Percentiles rank a stretch among this genome's conserved stretches.
Conservation (phyloP, 2,888 invertebrate genomes). For the Drosophila cracens region DNA sequence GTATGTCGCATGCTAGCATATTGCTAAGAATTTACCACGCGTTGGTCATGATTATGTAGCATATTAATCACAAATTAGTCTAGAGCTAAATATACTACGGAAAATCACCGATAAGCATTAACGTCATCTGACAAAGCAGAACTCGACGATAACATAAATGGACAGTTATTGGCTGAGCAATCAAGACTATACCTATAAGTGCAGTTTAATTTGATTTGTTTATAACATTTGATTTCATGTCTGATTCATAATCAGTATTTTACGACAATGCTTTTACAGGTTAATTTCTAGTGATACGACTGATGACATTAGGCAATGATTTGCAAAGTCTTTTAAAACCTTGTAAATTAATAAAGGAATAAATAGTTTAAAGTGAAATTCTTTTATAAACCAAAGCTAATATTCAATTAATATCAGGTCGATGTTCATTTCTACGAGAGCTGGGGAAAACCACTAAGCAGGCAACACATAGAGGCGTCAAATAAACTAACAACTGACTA, state of each 20-base stretch:
- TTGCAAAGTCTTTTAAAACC: background rate
- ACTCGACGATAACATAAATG: conserved; percentile 42
- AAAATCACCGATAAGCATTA: conserved; percentile 60
- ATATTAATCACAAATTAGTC: conserved; percentile 24
- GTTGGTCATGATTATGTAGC: conserved; percentile 35
- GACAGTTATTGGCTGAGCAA: conserved; percentile 37
- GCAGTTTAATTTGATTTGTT: conserved; percentile 41
- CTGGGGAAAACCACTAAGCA: background rate
- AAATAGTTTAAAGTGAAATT: background rate
- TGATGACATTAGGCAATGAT: conserved; percentile 15
- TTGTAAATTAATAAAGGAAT: background rate
- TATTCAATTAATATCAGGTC: background rate
- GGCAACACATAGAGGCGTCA: background rate
- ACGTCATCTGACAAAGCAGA: conserved; percentile 56
- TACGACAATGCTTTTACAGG: conserved; percentile 4
- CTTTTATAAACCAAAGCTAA: background rate
- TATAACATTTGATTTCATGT: conserved; percentile 22
- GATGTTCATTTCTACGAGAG: background rate
- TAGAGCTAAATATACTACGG: conserved; percentile 49
- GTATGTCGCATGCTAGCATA: conserved; percentile 25
- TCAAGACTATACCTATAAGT: background rate
- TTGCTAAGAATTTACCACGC: conserved; percentile 31
- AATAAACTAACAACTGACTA: background rate
- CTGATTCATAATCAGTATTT: conserved; percentile 26
- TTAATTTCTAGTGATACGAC: background rate